Percentiles rank a stretch among this genome's conserved stretches.
These are phyloP conservation scores for Coleophora flavipennella DNA, from an alignment of 2,888 invertebrate species.

Conservation along the genomic window DNA sequence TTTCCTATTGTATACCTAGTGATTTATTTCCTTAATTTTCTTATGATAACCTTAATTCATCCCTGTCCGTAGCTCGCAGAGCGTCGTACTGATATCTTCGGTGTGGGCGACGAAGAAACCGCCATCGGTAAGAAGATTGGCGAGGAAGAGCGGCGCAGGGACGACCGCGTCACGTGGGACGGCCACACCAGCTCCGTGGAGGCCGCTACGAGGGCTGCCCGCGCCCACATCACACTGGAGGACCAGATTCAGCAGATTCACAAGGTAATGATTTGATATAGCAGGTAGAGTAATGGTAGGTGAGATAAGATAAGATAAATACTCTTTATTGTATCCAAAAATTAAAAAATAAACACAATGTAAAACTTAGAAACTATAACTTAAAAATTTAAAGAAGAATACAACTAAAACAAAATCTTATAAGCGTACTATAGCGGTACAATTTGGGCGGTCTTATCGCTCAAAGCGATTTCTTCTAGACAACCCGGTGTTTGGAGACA, in stretches of 20 bases:
- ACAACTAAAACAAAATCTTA: too few species aligned
- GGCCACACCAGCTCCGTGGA: constrained; percentile 98
- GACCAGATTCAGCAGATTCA: constrained; percentile 98
- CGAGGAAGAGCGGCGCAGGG: constrained; percentile 88
- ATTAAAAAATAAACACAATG: too few species aligned
- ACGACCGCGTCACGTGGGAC: constrained; percentile 97
- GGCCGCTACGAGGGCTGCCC: constrained; percentile 93
- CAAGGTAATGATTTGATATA: constrained; percentile 73
- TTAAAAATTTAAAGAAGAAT: too few species aligned
- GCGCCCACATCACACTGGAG: constrained; percentile 95
- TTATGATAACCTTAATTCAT: background rate
- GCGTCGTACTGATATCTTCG: constrained; percentile 99
- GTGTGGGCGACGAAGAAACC: constrained; percentile 98
- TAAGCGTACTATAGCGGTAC: too few species aligned
- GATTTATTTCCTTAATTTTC: background rate
- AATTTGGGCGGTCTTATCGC: too few species aligned
- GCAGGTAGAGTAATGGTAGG: too few species aligned
- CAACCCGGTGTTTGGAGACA: too few species aligned
- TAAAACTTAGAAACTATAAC: too few species aligned
- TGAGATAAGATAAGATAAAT: too few species aligned
- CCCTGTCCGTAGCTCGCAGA: constrained; percentile 80
- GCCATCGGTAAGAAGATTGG: constrained; percentile 99
- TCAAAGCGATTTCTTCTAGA: too few species aligned
- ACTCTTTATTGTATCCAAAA: too few species aligned
- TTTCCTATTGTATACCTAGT: too few species aligned